Conservation (phyloP, 2,113 vertebrate genomes). For the Gila orcuttii region DNA sequence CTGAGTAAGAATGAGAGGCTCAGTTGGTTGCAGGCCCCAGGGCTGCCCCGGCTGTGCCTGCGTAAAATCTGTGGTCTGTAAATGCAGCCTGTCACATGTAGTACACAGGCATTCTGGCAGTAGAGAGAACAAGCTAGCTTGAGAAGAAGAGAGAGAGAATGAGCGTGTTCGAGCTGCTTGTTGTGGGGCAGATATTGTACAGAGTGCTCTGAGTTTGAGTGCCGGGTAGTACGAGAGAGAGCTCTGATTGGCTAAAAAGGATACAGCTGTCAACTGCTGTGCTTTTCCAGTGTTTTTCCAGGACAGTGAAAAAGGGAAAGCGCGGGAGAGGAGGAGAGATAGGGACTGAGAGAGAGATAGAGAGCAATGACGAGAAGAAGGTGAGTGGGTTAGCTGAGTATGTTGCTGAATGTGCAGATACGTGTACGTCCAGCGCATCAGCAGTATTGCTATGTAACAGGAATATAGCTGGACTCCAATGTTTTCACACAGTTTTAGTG, state of each 20-base stretch:
- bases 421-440: slow-evolving; percentile 6
- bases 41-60: slow-evolving; percentile 73
- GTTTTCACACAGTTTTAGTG: background rate
- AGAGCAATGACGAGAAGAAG: slow-evolving; percentile 31
- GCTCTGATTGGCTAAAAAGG: slow-evolving; percentile 71
- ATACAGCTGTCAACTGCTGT: slow-evolving; percentile 75
- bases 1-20: slow-evolving; percentile 75
- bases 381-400: slow-evolving; percentile 29
- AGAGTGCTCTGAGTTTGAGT: slow-evolving; percentile 61
- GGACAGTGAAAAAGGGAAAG: background rate
- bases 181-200: slow-evolving; percentile 79
- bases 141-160: slow-evolving; percentile 40
- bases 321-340: background rate
- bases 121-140: slow-evolving; percentile 53
- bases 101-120: slow-evolving; percentile 71
- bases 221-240: slow-evolving; percentile 56
- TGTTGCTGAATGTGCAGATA: slow-evolving; percentile 50
- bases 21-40: slow-evolving; percentile 69
- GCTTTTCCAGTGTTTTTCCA: slow-evolving; percentile 65
- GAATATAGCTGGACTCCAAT: background rate
- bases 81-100: slow-evolving; percentile 77
- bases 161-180: slow-evolving; percentile 59
- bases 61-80: slow-evolving; percentile 71
- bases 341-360: slow-evolving; percentile 22
- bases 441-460: slow-evolving; percentile 30